Percentiles rank a stretch among this genome's conserved stretches.
Evolutionary conservation across 2,797 vertebrate genomes (phyloP).

Genomic region (Micromesistius poutassou): DNA sequence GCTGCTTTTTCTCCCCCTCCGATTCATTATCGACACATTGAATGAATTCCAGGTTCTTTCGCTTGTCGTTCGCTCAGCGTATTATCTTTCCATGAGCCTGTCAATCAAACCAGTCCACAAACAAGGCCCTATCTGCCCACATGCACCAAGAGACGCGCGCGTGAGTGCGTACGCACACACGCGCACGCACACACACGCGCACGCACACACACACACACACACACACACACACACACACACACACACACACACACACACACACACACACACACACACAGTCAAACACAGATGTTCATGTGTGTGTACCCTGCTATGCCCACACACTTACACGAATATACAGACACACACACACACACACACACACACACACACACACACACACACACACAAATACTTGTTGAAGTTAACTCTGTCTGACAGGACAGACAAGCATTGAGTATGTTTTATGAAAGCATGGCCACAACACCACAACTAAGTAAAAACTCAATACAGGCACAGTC

Average conservation of each 20-base stretch:
- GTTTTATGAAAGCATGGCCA: no score
- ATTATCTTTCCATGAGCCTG: constrained; percentile 68
- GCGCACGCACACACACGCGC: constrained; percentile 34
- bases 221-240: constrained; percentile 32
- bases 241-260: constrained; percentile 13
- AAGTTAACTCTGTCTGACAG: no score
- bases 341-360: no score
- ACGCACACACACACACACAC: constrained; percentile 11
- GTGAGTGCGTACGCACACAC: neutral
- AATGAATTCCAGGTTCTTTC: constrained; percentile 66
- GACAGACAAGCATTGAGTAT: no score
- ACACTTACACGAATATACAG: neutral
- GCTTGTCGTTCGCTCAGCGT: constrained; percentile 50
- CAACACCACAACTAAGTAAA: constrained; percentile 10
- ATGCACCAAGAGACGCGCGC: constrained; percentile 30
- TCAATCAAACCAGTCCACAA: constrained; percentile 59
- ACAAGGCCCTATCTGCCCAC: constrained; percentile 50
- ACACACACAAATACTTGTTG: no score
- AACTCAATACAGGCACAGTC: neutral
- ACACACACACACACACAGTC: neutral
- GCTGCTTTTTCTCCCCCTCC: constrained; percentile 28
- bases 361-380: no score
- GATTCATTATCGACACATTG: constrained; percentile 68
- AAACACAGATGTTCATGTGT: neutral
- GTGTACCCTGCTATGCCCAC: neutral